Conservation (phyloP, 2,888 invertebrate species). For the Trissoscelio sp. region DNA sequence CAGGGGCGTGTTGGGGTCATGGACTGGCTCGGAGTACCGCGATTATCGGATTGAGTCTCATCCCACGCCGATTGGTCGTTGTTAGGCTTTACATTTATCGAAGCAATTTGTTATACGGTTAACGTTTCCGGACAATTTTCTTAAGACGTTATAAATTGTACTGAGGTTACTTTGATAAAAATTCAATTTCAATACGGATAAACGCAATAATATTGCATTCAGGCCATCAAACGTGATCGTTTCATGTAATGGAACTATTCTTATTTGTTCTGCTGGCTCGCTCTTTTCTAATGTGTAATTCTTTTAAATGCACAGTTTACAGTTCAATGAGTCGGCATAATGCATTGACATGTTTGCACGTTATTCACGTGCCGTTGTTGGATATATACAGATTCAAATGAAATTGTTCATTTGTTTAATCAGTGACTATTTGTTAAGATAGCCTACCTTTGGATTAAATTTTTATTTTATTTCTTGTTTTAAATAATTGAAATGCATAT, state of each 20-base stretch:
- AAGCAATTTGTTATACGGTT: constrained; percentile 55
- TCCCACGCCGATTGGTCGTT: constrained; percentile 72
- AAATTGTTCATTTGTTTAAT: constrained; percentile 49
- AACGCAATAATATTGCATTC: constrained; percentile 36
- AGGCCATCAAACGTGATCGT: constrained; percentile 16
- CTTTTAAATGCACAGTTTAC: constrained; percentile 42
- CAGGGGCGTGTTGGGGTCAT: constrained; percentile 79
- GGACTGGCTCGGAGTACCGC: constrained; percentile 77
- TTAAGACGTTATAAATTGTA: constrained; percentile 65
- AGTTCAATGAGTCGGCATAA: constrained; percentile 53
- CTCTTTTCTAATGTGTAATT: constrained; percentile 41
- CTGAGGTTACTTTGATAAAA: constrained; percentile 27
- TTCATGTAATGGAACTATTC: constrained; percentile 23
- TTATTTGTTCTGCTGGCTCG: constrained; percentile 27
- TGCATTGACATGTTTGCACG: constrained; percentile 51
- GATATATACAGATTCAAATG: constrained; percentile 13
- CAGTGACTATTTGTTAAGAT: constrained; percentile 25
- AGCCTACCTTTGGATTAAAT: too few relatives aligned
- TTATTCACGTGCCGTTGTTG: constrained; percentile 33
- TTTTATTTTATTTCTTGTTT: too few relatives aligned
- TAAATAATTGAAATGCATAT: too few relatives aligned
- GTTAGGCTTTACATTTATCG: constrained; percentile 70
- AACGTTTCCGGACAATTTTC: constrained; percentile 54
- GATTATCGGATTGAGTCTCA: constrained; percentile 77
- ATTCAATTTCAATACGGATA: constrained; percentile 42